These are phyloP conservation scores for Dolichotis patagonum DNA, from an alignment of 2,113 vertebrate genomes.

Conservation along the genomic window DNA sequence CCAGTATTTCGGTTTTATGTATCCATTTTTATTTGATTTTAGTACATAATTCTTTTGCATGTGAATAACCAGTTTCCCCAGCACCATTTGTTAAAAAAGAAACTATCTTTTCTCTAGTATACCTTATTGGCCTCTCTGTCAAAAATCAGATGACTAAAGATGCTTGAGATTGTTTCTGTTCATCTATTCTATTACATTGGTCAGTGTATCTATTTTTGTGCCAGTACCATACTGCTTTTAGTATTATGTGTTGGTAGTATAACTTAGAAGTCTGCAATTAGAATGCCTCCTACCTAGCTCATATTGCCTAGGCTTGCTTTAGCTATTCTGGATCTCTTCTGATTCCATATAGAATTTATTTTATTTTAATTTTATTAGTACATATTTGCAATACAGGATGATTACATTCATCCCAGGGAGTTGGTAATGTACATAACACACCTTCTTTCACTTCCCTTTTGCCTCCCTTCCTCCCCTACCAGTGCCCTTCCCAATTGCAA, in stretches of 20 bases:
- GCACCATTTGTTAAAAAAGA: neutral
- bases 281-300: neutral
- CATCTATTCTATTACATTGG: neutral
- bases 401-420: neutral
- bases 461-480: neutral
- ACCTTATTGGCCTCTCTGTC: neutral
- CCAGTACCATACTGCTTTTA: neutral
- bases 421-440: neutral
- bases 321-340: neutral
- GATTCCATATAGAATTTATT: neutral
- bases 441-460: neutral
- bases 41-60: neutral
- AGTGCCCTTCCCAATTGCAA: neutral
- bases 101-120: neutral
- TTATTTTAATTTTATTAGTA: neutral
- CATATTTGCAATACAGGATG: neutral
- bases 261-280: neutral
- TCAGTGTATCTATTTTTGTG: neutral
- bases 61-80: neutral
- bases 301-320: neutral
- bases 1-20: neutral
- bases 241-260: neutral
- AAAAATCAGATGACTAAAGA: neutral
- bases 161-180: neutral
- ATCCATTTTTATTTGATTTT: neutral